Base-by-base conservation (phyloP, 2,888 invertebrate genomes). In the Ganaspis brasiliensis region DNA sequence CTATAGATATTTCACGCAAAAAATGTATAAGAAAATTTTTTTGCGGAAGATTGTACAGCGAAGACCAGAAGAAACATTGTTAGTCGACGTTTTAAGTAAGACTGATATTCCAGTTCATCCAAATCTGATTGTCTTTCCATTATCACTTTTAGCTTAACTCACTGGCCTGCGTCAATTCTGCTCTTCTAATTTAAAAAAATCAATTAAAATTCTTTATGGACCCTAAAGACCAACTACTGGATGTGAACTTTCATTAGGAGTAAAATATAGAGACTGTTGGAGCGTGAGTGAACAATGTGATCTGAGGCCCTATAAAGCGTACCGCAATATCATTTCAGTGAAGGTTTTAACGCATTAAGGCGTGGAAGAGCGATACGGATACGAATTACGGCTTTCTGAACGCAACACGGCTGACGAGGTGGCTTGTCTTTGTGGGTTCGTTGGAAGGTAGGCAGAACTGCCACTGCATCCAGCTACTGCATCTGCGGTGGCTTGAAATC, bases 401-500 rank as follows among this genome's bases (percentile, higher is more conserved):
- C 49, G 55, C 75, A 52, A 24, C 19, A n/a, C 24, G 70, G 49
- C 52, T 56, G 72, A 75, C 37, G 76, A 80, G 80, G 85, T 79
- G 80, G 85, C 82, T 85, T 82, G 78, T 73, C 67, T 72, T 63
- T 73, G 40, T 76, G 63, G 74, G 76, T 76, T 76, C 72, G 79
- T 75, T 61, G 59, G 70, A 57, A 31, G 21, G 26, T 76, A 73
- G 75, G 59, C 57, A 75, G 56, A 61, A 40, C 75, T 74, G 71
- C 61, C 74, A 12, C 71, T 55, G 56, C 56, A 56, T 49, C 52
- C 73, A 63, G 52, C 77, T 57, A 72, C 67, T 75, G 56, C 74
- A 40, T 74, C 70, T 70, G 73, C 80, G 83, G 83, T 85, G 82
- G 81, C 84, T 88, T 84, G 81, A 88, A 90, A 90, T 90, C 89